phyloP scores from a whole-genome alignment of 2,888 invertebrate genomes.

The Prosopocoilus inquinatus region DNA sequence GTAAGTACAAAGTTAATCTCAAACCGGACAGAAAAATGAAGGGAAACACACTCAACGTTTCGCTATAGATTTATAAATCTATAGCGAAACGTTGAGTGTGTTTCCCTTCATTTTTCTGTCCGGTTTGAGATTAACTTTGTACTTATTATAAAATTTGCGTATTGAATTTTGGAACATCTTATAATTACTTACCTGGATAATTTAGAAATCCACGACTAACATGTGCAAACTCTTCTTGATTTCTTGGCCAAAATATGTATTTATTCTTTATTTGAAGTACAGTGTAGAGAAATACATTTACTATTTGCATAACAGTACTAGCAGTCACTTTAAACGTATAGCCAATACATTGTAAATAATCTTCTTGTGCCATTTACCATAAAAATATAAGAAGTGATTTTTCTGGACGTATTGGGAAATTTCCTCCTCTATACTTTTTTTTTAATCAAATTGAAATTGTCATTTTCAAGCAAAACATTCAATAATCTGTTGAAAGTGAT shows the following conservation, averaged over 20 bases:
- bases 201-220: not conserved
- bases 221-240: not conserved
- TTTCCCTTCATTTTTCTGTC: too few species aligned
- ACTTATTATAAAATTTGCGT: too few species aligned
- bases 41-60: too few species aligned
- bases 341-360: too few species aligned
- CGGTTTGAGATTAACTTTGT: too few species aligned
- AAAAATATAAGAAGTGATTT: not conserved
- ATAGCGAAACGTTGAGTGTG: too few species aligned
- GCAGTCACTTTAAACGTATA: not conserved
- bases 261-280: not conserved
- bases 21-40: too few species aligned
- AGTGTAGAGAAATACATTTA: not conserved
- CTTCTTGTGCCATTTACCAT: not conserved
- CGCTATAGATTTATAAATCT: too few species aligned
- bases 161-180: too few species aligned
- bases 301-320: not conserved
- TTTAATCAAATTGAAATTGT: not conserved
- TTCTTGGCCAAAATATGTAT: not conserved
- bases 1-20: too few species aligned
- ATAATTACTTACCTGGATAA: slow-evolving; percentile 1
- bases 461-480: too few species aligned
- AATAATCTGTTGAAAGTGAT: too few species aligned
- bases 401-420: not conserved
- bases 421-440: not conserved